Evolutionary conservation across 1,140 invertebrate genomes (phyloP), one percentile per base, ranked within the genome.

Genomic region (Ceratosolen solmsi): DNA sequence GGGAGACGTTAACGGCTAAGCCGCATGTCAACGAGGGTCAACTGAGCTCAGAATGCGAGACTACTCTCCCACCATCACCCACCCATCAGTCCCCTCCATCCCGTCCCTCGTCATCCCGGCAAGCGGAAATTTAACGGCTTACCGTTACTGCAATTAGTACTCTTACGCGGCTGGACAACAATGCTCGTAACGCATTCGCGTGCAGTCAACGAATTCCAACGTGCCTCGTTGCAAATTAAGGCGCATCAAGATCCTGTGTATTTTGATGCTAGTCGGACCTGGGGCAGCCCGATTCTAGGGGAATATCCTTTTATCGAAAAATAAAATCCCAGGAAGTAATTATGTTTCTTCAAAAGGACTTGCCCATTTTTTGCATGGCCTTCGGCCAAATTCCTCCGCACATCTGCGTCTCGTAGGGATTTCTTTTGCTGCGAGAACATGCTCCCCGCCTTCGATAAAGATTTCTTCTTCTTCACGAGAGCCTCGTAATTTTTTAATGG

Each of bases 11-110:
- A 89, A 89, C 89, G 91, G 90, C 90, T 91, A 91, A 92, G 90
- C 91, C 84, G 85, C 84, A 84, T 91, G 91, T 92, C 88, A 92
- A 92, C 90, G 83, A 86, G 90, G 91, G 90, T 92, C 87, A 92
- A 92, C 89, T 91, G 87, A 89, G 84, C 87, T 89, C 89, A 91
- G 90, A 92, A 91, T 91, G 90, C 90, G 90, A 90, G 8, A 8
- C 54, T 15, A 25, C 54, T 4, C 8, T 5, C 4, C 54, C 54
- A 8, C 8, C 54, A 15, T 25, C 54, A n/a, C n/a, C n/a, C n/a
- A n/a, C n/a, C n/a, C n/a, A n/a, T n/a, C n/a, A n/a, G 54, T 3
- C 17, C 4, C 54, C 54, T 58, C 8, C 54, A 15, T 25, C 54
- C n/a, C 54, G 17, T 5, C n/a, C 8, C 8, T 8, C n/a, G 4